A percentile compares a stretch with the other conserved stretches of the same genome.
Evolutionary conservation across 1,140 invertebrate genomes (phyloP).

Genomic region (Telenomus remus): DNA sequence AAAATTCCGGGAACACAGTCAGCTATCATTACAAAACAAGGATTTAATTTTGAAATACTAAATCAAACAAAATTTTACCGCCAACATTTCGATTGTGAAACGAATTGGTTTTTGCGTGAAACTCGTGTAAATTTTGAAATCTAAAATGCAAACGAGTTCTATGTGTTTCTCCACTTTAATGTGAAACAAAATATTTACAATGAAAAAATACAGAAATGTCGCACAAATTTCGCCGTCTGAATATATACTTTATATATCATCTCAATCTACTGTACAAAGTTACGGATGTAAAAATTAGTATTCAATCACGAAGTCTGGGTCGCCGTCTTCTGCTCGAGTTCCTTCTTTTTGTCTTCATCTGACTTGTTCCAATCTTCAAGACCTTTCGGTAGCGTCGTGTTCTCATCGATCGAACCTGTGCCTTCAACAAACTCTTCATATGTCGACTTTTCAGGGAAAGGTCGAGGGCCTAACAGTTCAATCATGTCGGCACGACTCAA

Average conservation of each 20-base stretch:
- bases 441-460: conserved; percentile 99
- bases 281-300: conserved; percentile 55
- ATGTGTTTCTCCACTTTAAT: conserved; percentile 17
- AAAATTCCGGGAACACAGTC: too few relatives aligned
- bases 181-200: conserved; percentile 50
- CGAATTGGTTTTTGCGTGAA: too few relatives aligned
- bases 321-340: conserved; percentile 19
- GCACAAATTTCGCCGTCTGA: conserved; percentile 21
- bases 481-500: conserved; percentile 98
- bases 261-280: conserved; percentile 71
- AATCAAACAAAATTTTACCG: too few relatives aligned
- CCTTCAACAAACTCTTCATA: conserved; percentile 99
- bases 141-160: conserved; percentile 1
- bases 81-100: too few relatives aligned
- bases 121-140: background rate
- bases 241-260: conserved; percentile 31
- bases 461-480: conserved; percentile 93
- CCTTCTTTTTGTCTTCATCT: conserved; percentile 61
- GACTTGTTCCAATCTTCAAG: conserved; percentile 95
- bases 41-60: too few relatives aligned
- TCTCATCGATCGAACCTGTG: conserved; percentile 98
- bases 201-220: conserved; percentile 43
- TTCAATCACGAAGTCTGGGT: conserved; percentile 33
- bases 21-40: too few relatives aligned
- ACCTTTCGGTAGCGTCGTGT: conserved; percentile 95